Conservation (phyloP, 2,797 vertebrate genomes). For the Danio jaintianensis region DNA sequence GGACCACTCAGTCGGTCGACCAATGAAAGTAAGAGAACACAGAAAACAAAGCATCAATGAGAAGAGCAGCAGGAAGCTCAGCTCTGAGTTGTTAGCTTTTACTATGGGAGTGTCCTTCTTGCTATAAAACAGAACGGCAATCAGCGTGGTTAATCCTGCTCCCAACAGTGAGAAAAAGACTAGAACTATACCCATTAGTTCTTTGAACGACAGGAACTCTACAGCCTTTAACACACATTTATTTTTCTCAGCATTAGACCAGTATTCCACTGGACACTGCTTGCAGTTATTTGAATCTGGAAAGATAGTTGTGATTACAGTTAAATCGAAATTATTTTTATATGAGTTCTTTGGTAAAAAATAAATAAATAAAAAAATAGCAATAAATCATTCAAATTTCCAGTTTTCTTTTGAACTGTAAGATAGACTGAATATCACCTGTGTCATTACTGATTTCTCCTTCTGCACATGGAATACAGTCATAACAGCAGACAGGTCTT, state of each 20-base stretch:
- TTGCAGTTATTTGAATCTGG: conserved; percentile 78
- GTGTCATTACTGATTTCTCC: conserved; percentile 78
- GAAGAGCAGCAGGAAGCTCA: conserved; percentile 79
- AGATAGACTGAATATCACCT: conserved; percentile 65
- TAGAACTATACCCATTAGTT: conserved; percentile 71
- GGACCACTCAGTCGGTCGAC: conserved; percentile 74
- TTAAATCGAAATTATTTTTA: neutral
- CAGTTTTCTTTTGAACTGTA: no score
- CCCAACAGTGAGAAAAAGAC: conserved; percentile 75
- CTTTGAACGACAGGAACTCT: conserved; percentile 74
- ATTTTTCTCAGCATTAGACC: conserved; percentile 76
- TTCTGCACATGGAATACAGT: conserved; percentile 74
- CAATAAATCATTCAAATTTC: no score
- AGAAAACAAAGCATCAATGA: conserved; percentile 76
- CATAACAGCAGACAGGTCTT: conserved; percentile 75
- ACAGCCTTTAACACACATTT: conserved; percentile 72
- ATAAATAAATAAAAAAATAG: no score
- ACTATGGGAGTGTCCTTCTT: conserved; percentile 75
- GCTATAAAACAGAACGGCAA: conserved; percentile 67
- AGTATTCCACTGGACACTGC: conserved; percentile 76
- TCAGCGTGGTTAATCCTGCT: conserved; percentile 65
- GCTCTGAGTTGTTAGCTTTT: conserved; percentile 77
- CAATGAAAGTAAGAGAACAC: conserved; percentile 77
- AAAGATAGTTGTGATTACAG: conserved; percentile 60
- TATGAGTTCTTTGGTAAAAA: no score